Conservation (phyloP, 1,140 invertebrate genomes). For the Campoletis sonorensis region DNA sequence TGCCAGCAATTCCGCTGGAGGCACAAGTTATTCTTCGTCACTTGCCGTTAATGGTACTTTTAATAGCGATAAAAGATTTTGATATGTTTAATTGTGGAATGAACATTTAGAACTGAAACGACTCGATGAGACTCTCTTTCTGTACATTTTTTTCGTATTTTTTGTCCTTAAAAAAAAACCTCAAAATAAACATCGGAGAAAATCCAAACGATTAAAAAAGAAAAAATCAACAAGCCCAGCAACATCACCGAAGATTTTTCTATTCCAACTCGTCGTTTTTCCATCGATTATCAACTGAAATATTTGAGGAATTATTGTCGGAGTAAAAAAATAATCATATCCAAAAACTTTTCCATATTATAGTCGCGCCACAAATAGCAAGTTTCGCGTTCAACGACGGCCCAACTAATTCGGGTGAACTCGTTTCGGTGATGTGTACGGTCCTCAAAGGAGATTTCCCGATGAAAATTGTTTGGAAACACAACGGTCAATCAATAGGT, state of each 20-base stretch:
- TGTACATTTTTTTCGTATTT: too few relatives aligned
- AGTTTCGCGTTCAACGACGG: conserved; percentile 82
- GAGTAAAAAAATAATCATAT: conserved; percentile 58
- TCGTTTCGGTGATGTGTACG: conserved; percentile 79
- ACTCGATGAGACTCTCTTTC: too few relatives aligned
- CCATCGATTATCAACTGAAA: conserved; percentile 15
- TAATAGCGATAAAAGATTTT: too few relatives aligned
- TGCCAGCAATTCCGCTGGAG: conserved; percentile 84
- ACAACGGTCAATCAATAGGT: conserved; percentile 71
- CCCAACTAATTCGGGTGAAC: conserved; percentile 81
- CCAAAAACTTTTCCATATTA: conserved; percentile 62
- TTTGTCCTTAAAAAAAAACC: too few relatives aligned
- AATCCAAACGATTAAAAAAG: too few relatives aligned
- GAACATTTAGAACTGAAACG: too few relatives aligned
- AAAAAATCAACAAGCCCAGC: too few relatives aligned
- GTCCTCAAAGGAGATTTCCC: conserved; percentile 84
- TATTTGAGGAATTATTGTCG: conserved; percentile 27
- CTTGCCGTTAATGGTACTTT: conserved; percentile 82
- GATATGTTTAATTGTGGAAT: too few relatives aligned
- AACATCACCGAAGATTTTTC: neutral
- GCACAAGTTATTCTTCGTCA: conserved; percentile 79
- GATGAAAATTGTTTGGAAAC: conserved; percentile 80
- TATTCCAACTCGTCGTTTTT: conserved; percentile 19
- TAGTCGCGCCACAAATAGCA: conserved; percentile 82
- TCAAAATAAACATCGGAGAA: too few relatives aligned